Percentiles rank a stretch among this genome's conserved stretches.
phyloP scores from a whole-genome alignment of 2,888 invertebrate genomes.

The Oxycera nigricornis region DNA sequence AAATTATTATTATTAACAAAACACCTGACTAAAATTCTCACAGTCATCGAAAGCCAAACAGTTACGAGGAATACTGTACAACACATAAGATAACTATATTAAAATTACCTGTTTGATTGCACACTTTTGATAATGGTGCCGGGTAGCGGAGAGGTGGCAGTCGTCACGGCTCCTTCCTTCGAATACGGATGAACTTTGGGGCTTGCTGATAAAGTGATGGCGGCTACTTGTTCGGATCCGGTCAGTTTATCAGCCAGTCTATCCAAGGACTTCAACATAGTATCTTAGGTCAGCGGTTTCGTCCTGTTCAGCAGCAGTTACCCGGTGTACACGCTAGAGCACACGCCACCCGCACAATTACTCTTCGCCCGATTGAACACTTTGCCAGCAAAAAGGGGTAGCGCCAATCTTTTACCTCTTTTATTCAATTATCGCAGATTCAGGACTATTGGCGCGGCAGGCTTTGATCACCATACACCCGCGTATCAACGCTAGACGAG shows the following conservation, averaged over 20 bases:
- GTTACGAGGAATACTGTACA: no score
- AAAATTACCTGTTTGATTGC: constrained; percentile 41
- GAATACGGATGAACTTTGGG: constrained; percentile 42
- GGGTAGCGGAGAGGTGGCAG: constrained; percentile 27
- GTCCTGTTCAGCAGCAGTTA: constrained; percentile 7
- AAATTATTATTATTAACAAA: no score
- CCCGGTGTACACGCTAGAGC: background rate
- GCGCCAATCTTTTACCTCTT: background rate
- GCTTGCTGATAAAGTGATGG: constrained; percentile 35
- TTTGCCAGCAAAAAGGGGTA: constrained; percentile 9
- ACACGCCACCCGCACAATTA: constrained; percentile 22
- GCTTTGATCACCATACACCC: constrained; percentile 1
- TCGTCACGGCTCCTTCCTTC: constrained; percentile 23
- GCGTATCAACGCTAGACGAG: background rate
- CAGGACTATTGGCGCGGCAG: background rate
- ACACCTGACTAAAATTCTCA: no score
- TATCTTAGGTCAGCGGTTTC: constrained; percentile 44
- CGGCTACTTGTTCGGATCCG: constrained; percentile 49
- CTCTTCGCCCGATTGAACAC: constrained; percentile 13
- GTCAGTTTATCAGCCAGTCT: constrained; percentile 58
- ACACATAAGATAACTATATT: no score
- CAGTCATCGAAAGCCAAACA: no score
- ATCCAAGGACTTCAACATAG: constrained; percentile 60
- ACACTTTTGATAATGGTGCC: constrained; percentile 32
- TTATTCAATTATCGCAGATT: constrained; percentile 15